These are phyloP conservation scores for Papio anubis DNA, from an alignment of 2,113 vertebrate species.

Conservation along the genomic window DNA sequence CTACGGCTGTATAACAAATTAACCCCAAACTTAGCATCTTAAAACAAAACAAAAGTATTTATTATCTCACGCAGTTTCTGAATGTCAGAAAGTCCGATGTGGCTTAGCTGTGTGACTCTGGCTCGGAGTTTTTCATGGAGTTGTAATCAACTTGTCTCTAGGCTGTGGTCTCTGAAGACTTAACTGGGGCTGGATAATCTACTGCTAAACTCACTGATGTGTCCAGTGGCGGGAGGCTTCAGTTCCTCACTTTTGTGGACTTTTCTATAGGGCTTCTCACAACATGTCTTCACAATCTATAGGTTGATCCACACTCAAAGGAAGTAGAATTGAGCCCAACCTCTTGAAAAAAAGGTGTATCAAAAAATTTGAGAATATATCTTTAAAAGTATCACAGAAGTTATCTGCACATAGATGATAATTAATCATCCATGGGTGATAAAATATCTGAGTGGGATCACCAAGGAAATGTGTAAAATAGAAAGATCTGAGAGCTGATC, in stretches of 20 bases:
- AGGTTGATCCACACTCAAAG: neutral
- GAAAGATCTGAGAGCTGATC: neutral
- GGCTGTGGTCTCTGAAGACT: neutral
- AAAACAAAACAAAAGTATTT: neutral
- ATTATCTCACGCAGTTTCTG: neutral
- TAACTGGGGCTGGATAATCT: neutral
- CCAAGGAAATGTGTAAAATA: neutral
- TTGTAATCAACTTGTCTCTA: neutral
- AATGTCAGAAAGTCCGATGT: neutral
- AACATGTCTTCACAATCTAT: neutral
- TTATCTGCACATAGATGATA: neutral
- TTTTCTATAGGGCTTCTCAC: neutral
- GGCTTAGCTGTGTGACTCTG: neutral
- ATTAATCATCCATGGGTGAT: neutral
- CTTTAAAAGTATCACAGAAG: neutral
- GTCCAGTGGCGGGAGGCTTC: neutral
- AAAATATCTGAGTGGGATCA: neutral
- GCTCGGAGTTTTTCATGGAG: neutral
- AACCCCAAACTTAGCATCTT: neutral
- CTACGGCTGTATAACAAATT: neutral
- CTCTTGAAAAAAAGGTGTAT: neutral
- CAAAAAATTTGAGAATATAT: neutral
- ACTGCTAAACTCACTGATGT: neutral
- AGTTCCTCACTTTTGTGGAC: neutral
- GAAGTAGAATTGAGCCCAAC: neutral